A percentile compares a stretch with the other conserved stretches of the same genome.
phyloP scores from a whole-genome alignment of 1,140 invertebrate genomes.

The Drosophila ananassae region DNA sequence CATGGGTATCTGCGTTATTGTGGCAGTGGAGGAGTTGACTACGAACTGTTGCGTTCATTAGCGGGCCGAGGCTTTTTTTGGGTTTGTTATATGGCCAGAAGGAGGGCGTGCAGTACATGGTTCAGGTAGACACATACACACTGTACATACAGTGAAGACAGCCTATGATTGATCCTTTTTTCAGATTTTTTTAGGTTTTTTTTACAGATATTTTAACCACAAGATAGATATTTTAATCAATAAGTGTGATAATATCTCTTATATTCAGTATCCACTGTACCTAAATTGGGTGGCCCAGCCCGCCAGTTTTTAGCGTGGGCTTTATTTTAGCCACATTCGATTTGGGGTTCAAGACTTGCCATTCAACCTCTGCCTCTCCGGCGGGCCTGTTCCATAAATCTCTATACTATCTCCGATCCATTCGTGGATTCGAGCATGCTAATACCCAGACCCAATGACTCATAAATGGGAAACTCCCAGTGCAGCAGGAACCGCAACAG shows the following conservation, averaged over 20 bases:
- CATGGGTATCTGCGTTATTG: slow-evolving; percentile 9
- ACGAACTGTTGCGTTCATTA: slow-evolving; percentile 79
- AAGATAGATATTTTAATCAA: no score
- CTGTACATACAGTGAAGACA: slow-evolving; percentile 16
- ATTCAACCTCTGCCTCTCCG: slow-evolving; percentile 20
- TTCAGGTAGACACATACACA: slow-evolving; percentile 58
- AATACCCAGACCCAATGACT: slow-evolving; percentile 33
- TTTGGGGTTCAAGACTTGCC: slow-evolving; percentile 38
- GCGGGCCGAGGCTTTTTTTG: slow-evolving; percentile 70
- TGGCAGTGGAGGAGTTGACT: slow-evolving; percentile 54
- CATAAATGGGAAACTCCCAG: slow-evolving; percentile 67
- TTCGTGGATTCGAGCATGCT: not conserved
- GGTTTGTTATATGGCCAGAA: slow-evolving; percentile 59
- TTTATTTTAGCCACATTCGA: slow-evolving; percentile 15
- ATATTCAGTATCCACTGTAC: not conserved
- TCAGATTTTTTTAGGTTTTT: no score
- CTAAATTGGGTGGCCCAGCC: slow-evolving; percentile 52
- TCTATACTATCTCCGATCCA: slow-evolving; percentile 22
- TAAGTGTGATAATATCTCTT: not conserved
- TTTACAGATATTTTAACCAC: no score
- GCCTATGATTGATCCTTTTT: not conserved
- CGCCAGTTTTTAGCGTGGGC: slow-evolving; percentile 47
- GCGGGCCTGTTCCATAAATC: slow-evolving; percentile 27
- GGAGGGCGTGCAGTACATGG: slow-evolving; percentile 74
- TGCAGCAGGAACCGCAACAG: slow-evolving; percentile 18